phyloP scores from a whole-genome alignment of 1,140 invertebrate genomes.

The Ips nitidus region DNA sequence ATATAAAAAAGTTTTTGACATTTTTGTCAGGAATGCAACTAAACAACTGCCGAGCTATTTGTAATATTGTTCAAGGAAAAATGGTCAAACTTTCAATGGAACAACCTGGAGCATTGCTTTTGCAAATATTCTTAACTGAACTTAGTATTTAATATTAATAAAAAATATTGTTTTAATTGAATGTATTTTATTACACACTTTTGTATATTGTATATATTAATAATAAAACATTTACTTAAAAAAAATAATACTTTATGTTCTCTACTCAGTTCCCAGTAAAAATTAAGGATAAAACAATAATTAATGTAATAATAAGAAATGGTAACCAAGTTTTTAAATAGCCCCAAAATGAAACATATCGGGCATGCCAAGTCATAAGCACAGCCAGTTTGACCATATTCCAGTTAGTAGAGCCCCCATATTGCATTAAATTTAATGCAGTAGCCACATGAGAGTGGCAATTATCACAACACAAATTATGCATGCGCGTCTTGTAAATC shows the following conservation, averaged over 20 bases:
- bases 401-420: constrained; percentile 76
- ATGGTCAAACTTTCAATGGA: constrained; percentile 51
- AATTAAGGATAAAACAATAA: constrained; percentile 29
- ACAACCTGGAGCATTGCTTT: constrained; percentile 44
- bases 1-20: constrained; percentile 51
- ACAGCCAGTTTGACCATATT: constrained; percentile 92
- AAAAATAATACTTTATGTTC: not conserved
- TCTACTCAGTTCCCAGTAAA: constrained; percentile 3
- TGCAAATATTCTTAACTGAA: constrained; percentile 51
- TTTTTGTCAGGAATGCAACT: constrained; percentile 51
- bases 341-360: constrained; percentile 77
- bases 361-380: constrained; percentile 75
- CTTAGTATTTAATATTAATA: constrained; percentile 36
- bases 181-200: not conserved
- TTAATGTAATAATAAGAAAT: constrained; percentile 64
- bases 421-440: constrained; percentile 92
- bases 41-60: constrained; percentile 46
- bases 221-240: not conserved
- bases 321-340: constrained; percentile 89
- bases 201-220: not conserved
- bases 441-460: constrained; percentile 97
- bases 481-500: constrained; percentile 90
- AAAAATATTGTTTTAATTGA: not conserved
- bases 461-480: constrained; percentile 96
- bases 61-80: constrained; percentile 51